Percentiles rank a stretch among this genome's conserved stretches.
phyloP scores from a whole-genome alignment of 2,888 invertebrate genomes.

The Arrhopalites spinosus region DNA sequence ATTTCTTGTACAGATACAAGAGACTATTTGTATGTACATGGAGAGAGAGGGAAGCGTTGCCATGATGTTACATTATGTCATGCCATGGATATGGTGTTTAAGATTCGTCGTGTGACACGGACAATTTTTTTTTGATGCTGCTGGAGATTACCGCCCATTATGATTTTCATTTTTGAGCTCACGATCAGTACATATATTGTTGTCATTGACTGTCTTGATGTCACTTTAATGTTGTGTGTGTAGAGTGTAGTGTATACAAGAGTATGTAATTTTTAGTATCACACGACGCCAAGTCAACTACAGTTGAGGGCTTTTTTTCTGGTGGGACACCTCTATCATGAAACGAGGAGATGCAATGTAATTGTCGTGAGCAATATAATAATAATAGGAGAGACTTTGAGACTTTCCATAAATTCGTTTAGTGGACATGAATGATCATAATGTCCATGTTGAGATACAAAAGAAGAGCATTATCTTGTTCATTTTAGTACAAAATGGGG shows the following conservation, averaged over 20 bases:
- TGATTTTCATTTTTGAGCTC: neutral
- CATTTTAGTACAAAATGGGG: no score
- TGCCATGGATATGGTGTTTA: neutral
- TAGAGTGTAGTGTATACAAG: neutral
- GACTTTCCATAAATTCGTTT: constrained; percentile 13
- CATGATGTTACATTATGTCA: no score
- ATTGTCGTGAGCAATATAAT: neutral
- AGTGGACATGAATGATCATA: neutral
- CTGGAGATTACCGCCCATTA: constrained; percentile 10
- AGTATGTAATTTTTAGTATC: neutral
- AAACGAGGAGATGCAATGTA: no score
- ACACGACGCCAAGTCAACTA: neutral
- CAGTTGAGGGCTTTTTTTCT: no score
- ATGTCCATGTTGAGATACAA: neutral
- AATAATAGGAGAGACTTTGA: neutral
- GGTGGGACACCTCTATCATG: no score
- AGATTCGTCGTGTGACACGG: constrained; percentile 12
- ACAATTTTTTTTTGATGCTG: constrained; percentile 6
- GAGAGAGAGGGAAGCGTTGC: no score
- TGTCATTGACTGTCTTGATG: constrained; percentile 6
- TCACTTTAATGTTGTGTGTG: neutral
- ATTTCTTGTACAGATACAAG: no score
- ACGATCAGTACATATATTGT: neutral
- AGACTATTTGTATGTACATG: no score
- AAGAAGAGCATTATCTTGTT: no score